Evolutionary conservation across 2,113 vertebrate species (phyloP), one percentile per base, ranked within the genome.

Genomic region (Trematomus loennbergii): DNA sequence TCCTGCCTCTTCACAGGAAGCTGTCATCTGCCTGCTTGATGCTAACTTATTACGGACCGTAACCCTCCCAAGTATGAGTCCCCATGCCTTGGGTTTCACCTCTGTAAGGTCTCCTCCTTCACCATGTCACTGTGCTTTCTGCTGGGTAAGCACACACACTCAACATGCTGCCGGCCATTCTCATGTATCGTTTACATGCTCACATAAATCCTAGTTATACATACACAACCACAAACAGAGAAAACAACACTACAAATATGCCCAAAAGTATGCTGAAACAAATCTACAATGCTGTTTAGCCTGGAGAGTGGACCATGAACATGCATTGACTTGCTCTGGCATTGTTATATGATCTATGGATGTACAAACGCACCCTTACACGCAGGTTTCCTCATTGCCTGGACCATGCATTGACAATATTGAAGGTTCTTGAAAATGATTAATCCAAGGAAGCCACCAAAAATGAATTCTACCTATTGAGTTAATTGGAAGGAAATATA

Each of bases 21-120:
- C 87, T 95, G 89, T 94, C 94, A 94, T 93, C 90, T 80, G 25
- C 86, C 87, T 87, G 93, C 95, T 90, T 94, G 90, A 95, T 94
- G 92, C 94, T 90, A 92, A 93, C 84, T 94, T 90, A 95, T 93
- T 92, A 88, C 86, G 72, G 52, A 45, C 81, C 52, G 53, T 72
- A 83, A 72, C 82, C 86, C 66, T 74, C 50, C 64, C 50, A 80
- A 59, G 86, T 77, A 84, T 72, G 75, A 82, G 81, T 57, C 66
- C 50, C 13, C 40, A 20, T 22, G 72, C 72, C 71, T 78, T 52
- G 46, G 78, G 80, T 93, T 86, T 92, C 61, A 54, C 75, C 79
- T 54, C 15, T 60, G 65, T 73, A 43, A 69, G 81, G 11, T 76
- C 66, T 45, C 18, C 83, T 75, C 33, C 48, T 68, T 78, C 36